A percentile compares a stretch with the other conserved stretches of the same genome.
Conservation (phyloP, 1,140 invertebrate species). For the Frieseomelitta varia region DNA sequence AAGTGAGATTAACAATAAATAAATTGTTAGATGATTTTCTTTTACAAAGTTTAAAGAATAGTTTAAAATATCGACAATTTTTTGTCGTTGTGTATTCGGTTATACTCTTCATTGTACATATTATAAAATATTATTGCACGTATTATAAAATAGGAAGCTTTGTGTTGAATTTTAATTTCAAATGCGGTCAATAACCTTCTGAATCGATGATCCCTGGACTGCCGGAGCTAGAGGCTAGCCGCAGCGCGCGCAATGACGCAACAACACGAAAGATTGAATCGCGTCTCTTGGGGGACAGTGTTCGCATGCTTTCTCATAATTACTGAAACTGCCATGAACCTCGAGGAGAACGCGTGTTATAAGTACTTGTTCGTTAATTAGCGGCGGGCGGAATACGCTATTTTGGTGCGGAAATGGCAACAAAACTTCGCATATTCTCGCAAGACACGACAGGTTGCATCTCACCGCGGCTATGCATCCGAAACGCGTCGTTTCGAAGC, state of each 20-base stretch:
- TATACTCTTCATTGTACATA: too few species aligned
- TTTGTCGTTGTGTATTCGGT: too few species aligned
- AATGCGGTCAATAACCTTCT: neutral
- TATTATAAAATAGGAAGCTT: neutral
- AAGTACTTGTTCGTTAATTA: slow-evolving; percentile 38
- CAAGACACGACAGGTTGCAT: slow-evolving; percentile 7
- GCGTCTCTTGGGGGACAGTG: neutral
- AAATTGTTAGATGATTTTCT: too few species aligned
- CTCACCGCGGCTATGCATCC: too few species aligned
- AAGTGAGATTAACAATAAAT: too few species aligned
- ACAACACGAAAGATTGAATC: slow-evolving; percentile 32
- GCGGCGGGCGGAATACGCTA: neutral
- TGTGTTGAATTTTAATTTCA: slow-evolving; percentile 1
- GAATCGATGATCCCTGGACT: slow-evolving; percentile 4
- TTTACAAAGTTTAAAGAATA: too few species aligned
- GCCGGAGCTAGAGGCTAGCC: too few species aligned
- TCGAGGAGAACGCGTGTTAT: neutral
- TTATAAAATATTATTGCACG: neutral
- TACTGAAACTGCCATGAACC: neutral
- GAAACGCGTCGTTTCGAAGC: neutral
- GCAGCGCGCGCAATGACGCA: neutral
- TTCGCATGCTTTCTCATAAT: neutral
- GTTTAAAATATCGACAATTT: too few species aligned
- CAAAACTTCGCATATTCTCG: neutral
- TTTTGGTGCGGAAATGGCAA: neutral